Percentiles rank a stretch among this genome's conserved stretches.
phyloP scores from a whole-genome alignment of 1,140 invertebrate genomes.

The Meloidogyne exigua region DNA sequence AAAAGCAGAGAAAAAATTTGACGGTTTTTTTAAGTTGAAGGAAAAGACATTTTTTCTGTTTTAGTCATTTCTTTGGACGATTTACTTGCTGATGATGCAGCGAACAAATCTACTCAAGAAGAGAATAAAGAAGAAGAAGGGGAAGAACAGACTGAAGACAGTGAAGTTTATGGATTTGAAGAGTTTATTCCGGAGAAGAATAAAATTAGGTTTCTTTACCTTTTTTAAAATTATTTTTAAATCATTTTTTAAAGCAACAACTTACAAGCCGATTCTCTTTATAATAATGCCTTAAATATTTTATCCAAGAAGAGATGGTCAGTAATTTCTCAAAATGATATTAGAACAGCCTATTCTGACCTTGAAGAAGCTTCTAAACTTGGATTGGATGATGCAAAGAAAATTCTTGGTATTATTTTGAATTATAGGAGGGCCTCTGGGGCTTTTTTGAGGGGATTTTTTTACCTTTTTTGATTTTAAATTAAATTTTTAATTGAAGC shows the following conservation, averaged over 20 bases:
- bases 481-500: constrained; percentile 66
- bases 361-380: constrained; percentile 42
- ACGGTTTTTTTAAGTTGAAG: neutral
- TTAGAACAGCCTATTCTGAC: constrained; percentile 44
- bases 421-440: neutral
- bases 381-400: constrained; percentile 35
- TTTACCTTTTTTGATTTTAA: neutral
- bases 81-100: neutral
- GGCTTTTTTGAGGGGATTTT: neutral
- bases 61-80: neutral
- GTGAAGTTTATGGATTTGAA: constrained; percentile 29
- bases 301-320: constrained; percentile 33
- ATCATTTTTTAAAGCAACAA: constrained; percentile 28
- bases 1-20: constrained; percentile 1
- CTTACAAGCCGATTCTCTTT: constrained; percentile 30
- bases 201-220: constrained; percentile 18
- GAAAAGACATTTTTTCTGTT: neutral
- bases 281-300: constrained; percentile 33
- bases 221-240: neutral
- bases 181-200: constrained; percentile 39
- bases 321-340: constrained; percentile 30
- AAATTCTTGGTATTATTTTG: constrained; percentile 34
- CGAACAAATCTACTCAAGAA: neutral
- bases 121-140: constrained; percentile 8
- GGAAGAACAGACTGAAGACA: neutral